phyloP scores from a whole-genome alignment of 1,140 invertebrate species.

The Schlechtendalia chinensis region DNA sequence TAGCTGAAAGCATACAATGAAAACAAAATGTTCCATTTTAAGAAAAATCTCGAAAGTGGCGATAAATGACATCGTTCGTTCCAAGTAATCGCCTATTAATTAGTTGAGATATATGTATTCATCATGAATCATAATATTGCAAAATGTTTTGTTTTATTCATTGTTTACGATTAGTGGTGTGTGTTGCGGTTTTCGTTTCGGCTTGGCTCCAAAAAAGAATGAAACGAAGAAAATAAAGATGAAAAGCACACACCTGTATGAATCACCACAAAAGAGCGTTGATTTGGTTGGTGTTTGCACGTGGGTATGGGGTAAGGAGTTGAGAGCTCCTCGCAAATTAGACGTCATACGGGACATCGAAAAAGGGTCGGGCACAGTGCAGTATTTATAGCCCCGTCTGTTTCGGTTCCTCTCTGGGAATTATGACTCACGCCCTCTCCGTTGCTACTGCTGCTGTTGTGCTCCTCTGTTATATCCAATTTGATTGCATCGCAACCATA shows the following conservation, averaged over 20 bases:
- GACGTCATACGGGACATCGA: slow-evolving; percentile 14
- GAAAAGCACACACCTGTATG: slow-evolving; percentile 21
- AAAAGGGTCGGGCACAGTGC: slow-evolving; percentile 37
- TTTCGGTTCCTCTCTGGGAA: slow-evolving; percentile 19
- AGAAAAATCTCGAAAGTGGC: too few relatives aligned
- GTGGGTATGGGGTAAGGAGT: not conserved
- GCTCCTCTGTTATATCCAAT: not conserved
- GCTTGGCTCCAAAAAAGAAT: not conserved
- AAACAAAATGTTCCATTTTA: too few relatives aligned
- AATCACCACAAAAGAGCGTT: not conserved
- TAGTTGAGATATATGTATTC: too few relatives aligned
- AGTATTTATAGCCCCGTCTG: slow-evolving; percentile 31
- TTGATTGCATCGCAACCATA: slow-evolving; percentile 37
- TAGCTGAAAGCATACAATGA: too few relatives aligned
- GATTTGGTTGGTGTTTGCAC: not conserved
- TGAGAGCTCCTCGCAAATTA: slow-evolving; percentile 30
- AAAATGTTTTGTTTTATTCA: too few relatives aligned
- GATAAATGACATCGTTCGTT: too few relatives aligned
- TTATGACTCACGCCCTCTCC: slow-evolving; percentile 47
- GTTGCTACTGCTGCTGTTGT: too few relatives aligned
- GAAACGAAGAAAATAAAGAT: not conserved
- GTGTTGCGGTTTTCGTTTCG: not conserved
- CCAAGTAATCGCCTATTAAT: too few relatives aligned
- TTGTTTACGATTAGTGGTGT: not conserved
- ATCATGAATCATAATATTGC: too few relatives aligned